Conservation (phyloP, 53 echinoderm and acorn worm genomes). For the Temnopleurus reevesii region DNA sequence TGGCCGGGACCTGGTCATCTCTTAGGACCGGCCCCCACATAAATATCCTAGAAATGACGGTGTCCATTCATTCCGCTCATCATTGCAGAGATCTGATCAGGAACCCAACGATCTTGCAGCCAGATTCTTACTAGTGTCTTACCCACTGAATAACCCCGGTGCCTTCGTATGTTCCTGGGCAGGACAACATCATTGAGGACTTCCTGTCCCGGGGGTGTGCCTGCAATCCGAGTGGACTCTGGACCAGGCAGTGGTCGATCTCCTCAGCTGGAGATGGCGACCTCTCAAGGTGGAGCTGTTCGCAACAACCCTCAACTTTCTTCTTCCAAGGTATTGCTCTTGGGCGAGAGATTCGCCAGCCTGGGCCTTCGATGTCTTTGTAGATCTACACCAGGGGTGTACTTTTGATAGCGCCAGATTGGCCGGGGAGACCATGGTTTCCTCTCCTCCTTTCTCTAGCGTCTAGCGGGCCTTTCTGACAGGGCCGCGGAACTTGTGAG, state of each 20-base stretch:
- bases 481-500: not conserved
- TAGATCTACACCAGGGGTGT: too few species aligned
- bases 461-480: not conserved
- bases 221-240: not conserved
- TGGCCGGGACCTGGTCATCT: not conserved
- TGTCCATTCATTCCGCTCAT: not conserved
- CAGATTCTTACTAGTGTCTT: not conserved
- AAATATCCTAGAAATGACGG: not conserved
- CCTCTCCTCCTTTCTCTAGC: too few species aligned
- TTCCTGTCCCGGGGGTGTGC: not conserved
- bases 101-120: not conserved
- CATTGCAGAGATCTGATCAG: not conserved
- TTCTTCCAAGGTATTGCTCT: not conserved
- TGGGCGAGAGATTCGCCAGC: too few species aligned
- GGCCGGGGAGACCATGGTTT: not conserved
- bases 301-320: not conserved
- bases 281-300: not conserved
- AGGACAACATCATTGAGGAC: not conserved
- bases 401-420: not conserved
- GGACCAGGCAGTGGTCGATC: not conserved
- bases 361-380: too few species aligned
- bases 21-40: not conserved
- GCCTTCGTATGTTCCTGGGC: not conserved
- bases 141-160: not conserved
- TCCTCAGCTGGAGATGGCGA: too few species aligned